Evolutionary conservation across 2,797 vertebrate species (phyloP), one percentile per base, ranked within the genome.

Genomic region (Enteromius trimaculatus): DNA sequence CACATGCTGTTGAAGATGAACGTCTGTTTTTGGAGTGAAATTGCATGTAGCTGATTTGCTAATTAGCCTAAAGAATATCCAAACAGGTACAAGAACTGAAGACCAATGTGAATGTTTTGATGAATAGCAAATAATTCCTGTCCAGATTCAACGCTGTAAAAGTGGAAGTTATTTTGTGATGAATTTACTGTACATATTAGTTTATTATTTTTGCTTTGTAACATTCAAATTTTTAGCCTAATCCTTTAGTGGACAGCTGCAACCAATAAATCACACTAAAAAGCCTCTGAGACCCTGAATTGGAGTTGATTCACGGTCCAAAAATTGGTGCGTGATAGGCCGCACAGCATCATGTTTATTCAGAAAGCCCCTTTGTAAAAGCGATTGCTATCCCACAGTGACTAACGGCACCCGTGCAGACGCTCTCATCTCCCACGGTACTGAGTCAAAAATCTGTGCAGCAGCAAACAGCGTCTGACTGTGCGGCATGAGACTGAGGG

Each of bases 401-500:
- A 90, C 91, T 91, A 91, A 93, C 86, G 85, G 85, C 80, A 80
- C 80, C 75, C 86, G 71, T 71, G 86, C 49, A 70, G 69, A 51
- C 49, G 74, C 76, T 84, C 84, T 79, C 80, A 77, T 79, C 81
- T 76, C 84, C 81, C 71, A 62, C 78, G 21, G 55, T 77, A 83
- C 83, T 29, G 79, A 84, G 83, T 86, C 71, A 82, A 82, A 51
- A 70, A 76, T 64, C 55, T 31, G 71, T 37, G 47, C 58, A 53
- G 80, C 71, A 42, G 65, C 65, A 75, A 72, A 21, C 60, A 53
- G 70, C 23, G 47, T 47, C 72, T 65, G 9, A 44, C 80, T 81
- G 70, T 81, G 79, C 64, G n/a, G 88, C 77, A 80, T 55, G 88
- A 90, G 88, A 90, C 86, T 91, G 89, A 88, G 90, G 89, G 87